Conservation (phyloP, 2,888 invertebrate species). For the Lycaena phlaeas region DNA sequence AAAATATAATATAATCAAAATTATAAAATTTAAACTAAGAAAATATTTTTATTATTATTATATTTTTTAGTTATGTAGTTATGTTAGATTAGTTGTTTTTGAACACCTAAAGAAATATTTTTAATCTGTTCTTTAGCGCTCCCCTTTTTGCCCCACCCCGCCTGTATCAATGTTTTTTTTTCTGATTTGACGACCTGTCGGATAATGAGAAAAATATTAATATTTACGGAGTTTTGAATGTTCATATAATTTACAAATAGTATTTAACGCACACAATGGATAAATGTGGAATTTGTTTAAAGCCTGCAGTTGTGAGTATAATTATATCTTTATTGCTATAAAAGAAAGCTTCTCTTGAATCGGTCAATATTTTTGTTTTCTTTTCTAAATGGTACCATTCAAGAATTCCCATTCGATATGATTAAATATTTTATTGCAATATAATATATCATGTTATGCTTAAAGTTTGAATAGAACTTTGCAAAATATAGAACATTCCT, state of each 20-base stretch:
- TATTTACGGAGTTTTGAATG: constrained; percentile 39
- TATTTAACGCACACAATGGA: constrained; percentile 41
- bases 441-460: background rate
- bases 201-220: constrained; percentile 44
- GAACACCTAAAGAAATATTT: background rate
- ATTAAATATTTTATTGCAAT: background rate
- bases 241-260: constrained; percentile 35
- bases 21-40: too few species aligned
- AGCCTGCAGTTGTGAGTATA: constrained; percentile 58
- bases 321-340: background rate
- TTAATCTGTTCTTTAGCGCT: constrained; percentile 24
- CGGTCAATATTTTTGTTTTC: constrained; percentile 61
- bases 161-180: constrained; percentile 39
- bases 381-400: constrained; percentile 45
- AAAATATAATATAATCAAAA: too few species aligned
- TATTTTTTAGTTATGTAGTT: too few species aligned
- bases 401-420: background rate
- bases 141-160: constrained; percentile 45
- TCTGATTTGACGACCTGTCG: constrained; percentile 29
- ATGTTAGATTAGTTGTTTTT: too few species aligned
- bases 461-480: background rate
- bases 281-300: constrained; percentile 63
- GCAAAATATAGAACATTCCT: constrained; percentile 23
- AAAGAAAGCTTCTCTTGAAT: constrained; percentile 35
- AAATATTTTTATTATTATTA: too few species aligned